Evolutionary conservation across 37 sponge, comb jelly and placozoan species (phyloP).

Genomic region (Haliclona indistincta): DNA sequence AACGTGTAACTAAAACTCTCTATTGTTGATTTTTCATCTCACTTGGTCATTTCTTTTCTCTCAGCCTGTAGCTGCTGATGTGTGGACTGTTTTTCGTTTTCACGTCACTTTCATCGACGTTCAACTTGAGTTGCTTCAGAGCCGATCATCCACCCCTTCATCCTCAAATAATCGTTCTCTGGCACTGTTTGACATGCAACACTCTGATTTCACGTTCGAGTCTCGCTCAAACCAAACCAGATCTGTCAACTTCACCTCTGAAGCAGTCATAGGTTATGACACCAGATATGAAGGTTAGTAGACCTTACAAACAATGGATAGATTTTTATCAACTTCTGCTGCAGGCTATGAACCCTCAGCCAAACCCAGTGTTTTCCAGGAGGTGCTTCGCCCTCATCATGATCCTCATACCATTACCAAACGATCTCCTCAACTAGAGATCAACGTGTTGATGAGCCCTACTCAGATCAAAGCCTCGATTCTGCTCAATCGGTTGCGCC

Average conservation of each 20-base stretch:
- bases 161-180: conserved; percentile 43
- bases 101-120: conserved; percentile 64
- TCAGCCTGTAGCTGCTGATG: conserved; percentile 70
- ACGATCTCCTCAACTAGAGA: conserved; percentile 48
- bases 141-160: conserved; percentile 1
- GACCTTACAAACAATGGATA: neutral
- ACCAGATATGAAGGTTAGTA: conserved; percentile 72
- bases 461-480: conserved; percentile 67
- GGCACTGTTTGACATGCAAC: conserved; percentile 74
- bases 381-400: conserved; percentile 43
- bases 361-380: conserved; percentile 68
- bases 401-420: neutral
- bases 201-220: conserved; percentile 74
- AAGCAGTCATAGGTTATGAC: conserved; percentile 83
- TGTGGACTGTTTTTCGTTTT: conserved; percentile 76
- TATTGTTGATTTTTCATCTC: no score
- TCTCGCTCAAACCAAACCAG: conserved; percentile 65
- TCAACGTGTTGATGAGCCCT: conserved; percentile 68
- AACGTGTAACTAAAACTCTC: no score
- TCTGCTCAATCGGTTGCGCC: conserved; percentile 74
- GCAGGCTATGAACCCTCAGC: conserved; percentile 29
- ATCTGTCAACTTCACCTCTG: conserved; percentile 74
- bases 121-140: conserved; percentile 67
- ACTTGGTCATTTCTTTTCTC: neutral
- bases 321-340: neutral